These are phyloP conservation scores for Potamilus streckersoni DNA, from an alignment of 1,140 invertebrate genomes.

Conservation along the genomic window DNA sequence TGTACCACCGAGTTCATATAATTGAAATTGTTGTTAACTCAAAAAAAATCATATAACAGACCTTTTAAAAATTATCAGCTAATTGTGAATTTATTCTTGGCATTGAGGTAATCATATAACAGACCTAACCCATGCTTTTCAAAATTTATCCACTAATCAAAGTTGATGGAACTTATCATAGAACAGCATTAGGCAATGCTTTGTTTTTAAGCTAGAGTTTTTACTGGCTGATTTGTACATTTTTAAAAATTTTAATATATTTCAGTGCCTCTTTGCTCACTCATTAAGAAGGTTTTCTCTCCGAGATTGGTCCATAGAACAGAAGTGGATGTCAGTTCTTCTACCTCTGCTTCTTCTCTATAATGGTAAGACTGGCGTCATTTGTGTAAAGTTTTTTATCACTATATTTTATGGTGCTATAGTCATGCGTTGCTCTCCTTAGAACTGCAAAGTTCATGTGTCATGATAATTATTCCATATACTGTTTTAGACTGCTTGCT, in stretches of 20 bases:
- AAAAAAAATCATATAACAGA: no score
- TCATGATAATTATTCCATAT: no score
- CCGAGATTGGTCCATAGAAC: slow-evolving; percentile 97
- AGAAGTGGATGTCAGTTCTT: slow-evolving; percentile 93
- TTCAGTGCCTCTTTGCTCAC: slow-evolving; percentile 92
- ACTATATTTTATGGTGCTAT: no score
- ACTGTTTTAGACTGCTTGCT: no score
- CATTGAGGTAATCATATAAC: background rate
- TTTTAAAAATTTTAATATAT: slow-evolving; percentile 15
- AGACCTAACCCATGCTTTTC: no score
- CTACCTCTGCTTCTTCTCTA: slow-evolving; percentile 91
- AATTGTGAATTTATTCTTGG: background rate
- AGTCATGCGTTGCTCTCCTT: no score
- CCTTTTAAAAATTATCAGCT: no score
- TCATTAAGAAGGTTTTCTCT: slow-evolving; percentile 87
- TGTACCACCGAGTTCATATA: no score
- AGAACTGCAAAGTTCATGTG: no score
- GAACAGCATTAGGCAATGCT: background rate
- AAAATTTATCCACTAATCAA: no score
- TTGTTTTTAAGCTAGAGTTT: background rate
- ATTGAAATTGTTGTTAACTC: no score
- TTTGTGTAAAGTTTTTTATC: no score
- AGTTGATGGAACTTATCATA: background rate
- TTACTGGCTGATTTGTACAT: background rate
- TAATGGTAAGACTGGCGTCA: slow-evolving; percentile 77